A percentile compares a stretch with the other conserved stretches of the same genome.
Conservation (phyloP, 2,888 invertebrate genomes). For the Ochropacha duplaris region DNA sequence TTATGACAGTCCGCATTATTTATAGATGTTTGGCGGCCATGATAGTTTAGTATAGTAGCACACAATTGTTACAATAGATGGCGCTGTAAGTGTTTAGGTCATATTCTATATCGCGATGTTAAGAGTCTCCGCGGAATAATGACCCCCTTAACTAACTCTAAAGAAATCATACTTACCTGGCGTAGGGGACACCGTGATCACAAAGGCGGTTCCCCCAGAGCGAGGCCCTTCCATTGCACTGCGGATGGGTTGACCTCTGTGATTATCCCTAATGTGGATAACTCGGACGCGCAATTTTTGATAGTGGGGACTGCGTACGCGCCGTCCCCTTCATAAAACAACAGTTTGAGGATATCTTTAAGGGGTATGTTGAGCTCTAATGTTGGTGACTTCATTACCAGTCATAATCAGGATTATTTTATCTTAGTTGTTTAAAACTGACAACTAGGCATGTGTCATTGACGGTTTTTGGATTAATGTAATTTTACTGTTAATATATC, state of each 20-base stretch:
- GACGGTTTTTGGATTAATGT: no score
- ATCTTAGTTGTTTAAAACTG: no score
- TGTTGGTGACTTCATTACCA: no score
- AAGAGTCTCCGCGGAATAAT: slow-evolving; percentile 1
- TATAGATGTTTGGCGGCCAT: background rate
- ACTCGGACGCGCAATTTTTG: slow-evolving; percentile 6
- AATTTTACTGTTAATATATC: no score
- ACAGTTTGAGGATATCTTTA: no score
- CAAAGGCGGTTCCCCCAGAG: slow-evolving; percentile 4
- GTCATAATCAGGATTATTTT: no score
- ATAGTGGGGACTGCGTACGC: slow-evolving; percentile 5
- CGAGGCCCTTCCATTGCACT: slow-evolving; percentile 5
- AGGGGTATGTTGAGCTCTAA: no score
- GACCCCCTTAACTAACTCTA: background rate
- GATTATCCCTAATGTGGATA: slow-evolving; percentile 6
- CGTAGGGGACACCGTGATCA: slow-evolving; percentile 5
- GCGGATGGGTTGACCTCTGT: slow-evolving; percentile 4
- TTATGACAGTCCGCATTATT: background rate
- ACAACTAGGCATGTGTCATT: no score
- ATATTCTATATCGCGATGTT: background rate
- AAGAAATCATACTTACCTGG: background rate
- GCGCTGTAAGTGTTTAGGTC: background rate
- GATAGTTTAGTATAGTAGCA: no score
- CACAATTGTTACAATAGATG: background rate
- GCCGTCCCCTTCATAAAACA: background rate